These are phyloP conservation scores for Troglohyphantes excavatus DNA, from an alignment of 2,888 invertebrate genomes.

Conservation along the genomic window DNA sequence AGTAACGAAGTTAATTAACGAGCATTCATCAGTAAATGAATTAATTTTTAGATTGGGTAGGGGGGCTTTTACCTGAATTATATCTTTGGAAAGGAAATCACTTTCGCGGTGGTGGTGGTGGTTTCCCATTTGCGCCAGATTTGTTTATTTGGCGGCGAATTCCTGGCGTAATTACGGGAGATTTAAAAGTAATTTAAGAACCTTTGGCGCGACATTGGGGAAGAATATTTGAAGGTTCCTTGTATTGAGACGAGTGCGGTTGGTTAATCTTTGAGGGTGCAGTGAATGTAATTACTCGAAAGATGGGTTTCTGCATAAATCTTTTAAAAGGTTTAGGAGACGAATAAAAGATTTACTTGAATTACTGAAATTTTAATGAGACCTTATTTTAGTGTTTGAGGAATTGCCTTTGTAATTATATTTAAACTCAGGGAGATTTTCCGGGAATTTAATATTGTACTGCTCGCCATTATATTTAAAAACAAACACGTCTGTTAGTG, in stretches of 20 bases:
- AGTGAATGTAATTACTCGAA: neutral
- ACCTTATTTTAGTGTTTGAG: neutral
- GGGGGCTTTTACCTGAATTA: neutral
- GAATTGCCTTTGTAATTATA: too few species aligned
- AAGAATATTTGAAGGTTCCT: neutral
- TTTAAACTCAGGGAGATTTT: too few species aligned
- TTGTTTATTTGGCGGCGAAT: neutral
- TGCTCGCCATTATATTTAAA: too few species aligned
- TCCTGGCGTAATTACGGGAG: neutral
- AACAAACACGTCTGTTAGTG: too few species aligned
- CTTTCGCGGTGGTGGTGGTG: neutral
- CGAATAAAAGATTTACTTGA: neutral
- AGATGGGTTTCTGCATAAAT: neutral
- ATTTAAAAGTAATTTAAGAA: neutral
- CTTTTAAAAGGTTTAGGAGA: neutral
- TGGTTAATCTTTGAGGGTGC: neutral
- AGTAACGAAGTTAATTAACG: neutral
- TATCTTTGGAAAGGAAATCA: neutral
- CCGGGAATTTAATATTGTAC: too few species aligned
- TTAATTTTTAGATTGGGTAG: neutral
- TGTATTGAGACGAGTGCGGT: neutral
- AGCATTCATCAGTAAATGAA: neutral
- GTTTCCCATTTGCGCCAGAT: neutral
- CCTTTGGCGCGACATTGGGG: neutral
- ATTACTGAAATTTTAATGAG: neutral